Percentiles rank a stretch among this genome's conserved stretches.
Conservation (phyloP, 2,113 vertebrate genomes). For the Muntiacus reevesi region DNA sequence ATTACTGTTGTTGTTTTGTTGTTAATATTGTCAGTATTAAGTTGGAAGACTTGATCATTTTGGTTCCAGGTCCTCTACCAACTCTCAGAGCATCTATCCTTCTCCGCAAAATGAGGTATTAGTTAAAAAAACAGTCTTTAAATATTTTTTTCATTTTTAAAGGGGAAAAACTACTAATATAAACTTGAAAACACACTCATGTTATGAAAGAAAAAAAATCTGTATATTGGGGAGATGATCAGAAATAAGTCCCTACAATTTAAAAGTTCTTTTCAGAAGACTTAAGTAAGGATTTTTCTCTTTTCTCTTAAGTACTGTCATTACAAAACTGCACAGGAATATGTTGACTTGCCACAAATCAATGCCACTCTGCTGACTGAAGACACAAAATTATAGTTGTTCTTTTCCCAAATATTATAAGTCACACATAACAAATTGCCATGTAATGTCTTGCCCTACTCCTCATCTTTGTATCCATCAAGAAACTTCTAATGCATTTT, state of each 20-base stretch:
- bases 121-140: not conserved
- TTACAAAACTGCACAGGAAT: not conserved
- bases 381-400: not conserved
- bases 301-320: not conserved
- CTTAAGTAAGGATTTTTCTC: not conserved
- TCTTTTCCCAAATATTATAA: not conserved
- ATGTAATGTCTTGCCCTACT: not conserved
- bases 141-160: not conserved
- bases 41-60: not conserved
- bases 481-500: not conserved
- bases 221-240: not conserved
- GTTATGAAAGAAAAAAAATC: not conserved
- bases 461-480: not conserved
- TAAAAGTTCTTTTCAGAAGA: not conserved
- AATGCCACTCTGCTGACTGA: not conserved
- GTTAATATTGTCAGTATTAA: not conserved
- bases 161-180: not conserved
- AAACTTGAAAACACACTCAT: conserved; percentile 20
- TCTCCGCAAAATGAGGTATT: not conserved
- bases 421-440: not conserved
- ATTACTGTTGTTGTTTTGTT: not conserved
- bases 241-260: not conserved
- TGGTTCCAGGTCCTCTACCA: not conserved
- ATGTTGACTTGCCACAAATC: not conserved
- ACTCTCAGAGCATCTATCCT: not conserved